These are phyloP conservation scores for Spialia ferax DNA, from an alignment of 2,888 invertebrate species.

Conservation along the genomic window DNA sequence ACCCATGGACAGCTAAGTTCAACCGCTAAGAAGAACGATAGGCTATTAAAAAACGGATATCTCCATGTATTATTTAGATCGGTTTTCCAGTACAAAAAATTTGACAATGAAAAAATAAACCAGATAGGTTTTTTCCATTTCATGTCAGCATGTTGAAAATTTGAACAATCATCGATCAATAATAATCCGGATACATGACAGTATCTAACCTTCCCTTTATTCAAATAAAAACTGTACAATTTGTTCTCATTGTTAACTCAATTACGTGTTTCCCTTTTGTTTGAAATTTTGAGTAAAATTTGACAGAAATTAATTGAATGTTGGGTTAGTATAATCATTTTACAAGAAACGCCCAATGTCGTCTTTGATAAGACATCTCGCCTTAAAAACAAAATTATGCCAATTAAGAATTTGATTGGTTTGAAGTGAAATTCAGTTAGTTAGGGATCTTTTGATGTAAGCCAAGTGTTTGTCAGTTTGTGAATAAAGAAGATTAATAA, in stretches of 20 bases:
- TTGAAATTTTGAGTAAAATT: constrained; percentile 13
- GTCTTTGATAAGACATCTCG: constrained; percentile 31
- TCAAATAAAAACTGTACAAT: not conserved
- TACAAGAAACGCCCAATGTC: constrained; percentile 14
- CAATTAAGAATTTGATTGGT: constrained; percentile 31
- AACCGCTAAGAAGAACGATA: too few relatives aligned
- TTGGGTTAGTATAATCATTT: constrained; percentile 24
- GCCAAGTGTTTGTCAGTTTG: not conserved
- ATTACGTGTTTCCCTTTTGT: not conserved
- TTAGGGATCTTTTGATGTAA: not conserved
- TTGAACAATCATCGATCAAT: not conserved
- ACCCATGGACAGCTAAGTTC: too few relatives aligned
- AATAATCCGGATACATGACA: not conserved
- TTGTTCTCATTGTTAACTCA: not conserved
- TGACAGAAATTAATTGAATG: constrained; percentile 24
- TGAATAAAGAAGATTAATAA: not conserved
- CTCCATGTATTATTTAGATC: too few relatives aligned
- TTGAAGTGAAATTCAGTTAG: constrained; percentile 17
- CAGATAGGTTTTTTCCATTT: not conserved
- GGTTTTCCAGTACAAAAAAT: too few relatives aligned
- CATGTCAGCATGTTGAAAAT: too few relatives aligned
- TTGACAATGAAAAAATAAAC: too few relatives aligned
- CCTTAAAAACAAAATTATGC: constrained; percentile 36
- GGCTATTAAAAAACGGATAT: too few relatives aligned
- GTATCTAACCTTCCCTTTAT: not conserved